Evolutionary conservation across 2,797 vertebrate species (phyloP).

Genomic region (Sebastolobus altivelis): DNA sequence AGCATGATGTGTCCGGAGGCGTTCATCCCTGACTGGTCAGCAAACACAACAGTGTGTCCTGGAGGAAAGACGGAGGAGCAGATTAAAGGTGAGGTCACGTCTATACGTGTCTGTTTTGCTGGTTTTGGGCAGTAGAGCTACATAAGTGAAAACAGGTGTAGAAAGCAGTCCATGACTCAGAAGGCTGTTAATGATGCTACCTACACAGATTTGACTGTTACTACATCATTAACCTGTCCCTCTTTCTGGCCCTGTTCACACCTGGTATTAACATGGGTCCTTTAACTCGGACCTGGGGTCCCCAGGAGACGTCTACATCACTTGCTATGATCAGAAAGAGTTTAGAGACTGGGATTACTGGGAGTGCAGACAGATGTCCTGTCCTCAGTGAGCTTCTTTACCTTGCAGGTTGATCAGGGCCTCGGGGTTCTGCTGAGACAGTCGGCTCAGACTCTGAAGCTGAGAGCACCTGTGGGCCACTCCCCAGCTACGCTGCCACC

Average conservation of each 20-base stretch:
- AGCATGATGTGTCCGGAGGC: constrained; percentile 93
- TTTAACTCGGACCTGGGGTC: background rate
- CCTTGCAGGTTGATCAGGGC: constrained; percentile 90
- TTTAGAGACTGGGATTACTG: too few species aligned
- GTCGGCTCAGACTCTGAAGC: constrained; percentile 93
- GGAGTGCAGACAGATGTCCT: background rate
- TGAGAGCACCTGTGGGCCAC: constrained; percentile 93
- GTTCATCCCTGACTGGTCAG: constrained; percentile 95
- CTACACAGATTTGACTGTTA: too few species aligned
- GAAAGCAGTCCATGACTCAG: too few species aligned
- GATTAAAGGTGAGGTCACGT: background rate
- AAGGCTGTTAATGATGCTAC: too few species aligned
- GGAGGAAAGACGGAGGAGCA: background rate
- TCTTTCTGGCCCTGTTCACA: too few species aligned
- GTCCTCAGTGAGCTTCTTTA: constrained; percentile 62
- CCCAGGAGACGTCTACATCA: background rate
- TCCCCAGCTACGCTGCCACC: constrained; percentile 98
- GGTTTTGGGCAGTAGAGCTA: background rate
- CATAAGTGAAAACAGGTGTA: background rate
- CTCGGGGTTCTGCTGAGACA: constrained; percentile 91
- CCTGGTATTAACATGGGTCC: too few species aligned
- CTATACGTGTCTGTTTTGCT: background rate
- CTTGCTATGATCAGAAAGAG: background rate
- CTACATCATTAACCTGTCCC: too few species aligned
- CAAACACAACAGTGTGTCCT: constrained; percentile 93